Evolutionary conservation across 2,797 vertebrate species (phyloP), one percentile per base, ranked within the genome.

Genomic region (Sebastes cheni): DNA sequence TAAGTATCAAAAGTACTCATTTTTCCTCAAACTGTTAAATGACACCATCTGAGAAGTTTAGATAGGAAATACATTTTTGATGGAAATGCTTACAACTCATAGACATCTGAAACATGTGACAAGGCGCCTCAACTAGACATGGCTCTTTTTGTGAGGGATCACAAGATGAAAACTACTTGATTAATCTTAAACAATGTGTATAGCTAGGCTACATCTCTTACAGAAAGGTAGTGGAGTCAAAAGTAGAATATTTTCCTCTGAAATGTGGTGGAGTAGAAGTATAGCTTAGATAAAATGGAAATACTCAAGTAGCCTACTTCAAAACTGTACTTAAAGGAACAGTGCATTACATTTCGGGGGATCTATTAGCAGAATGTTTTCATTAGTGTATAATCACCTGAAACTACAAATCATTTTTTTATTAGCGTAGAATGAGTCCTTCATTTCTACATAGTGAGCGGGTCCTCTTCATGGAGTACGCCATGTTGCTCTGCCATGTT

Each of bases 341-440:
- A 42, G 14, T 42, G 39, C 3, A 2, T 18, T 7, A 42, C 6
- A 42, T 42, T 42, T 18, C 0, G 0, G 39, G 1, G 0, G 39
- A 18, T 42, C 39, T 42, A 42, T 7, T 42, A 18, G 39, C 39
- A 7, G 14, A 42, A 18, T 16, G 14, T 42, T 42, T 42, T 42
- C 39, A 18, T 42, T 42, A 42, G 2, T 42, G 39, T 42, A 16
- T 0, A 42, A 42, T 42, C 39, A 2, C 39, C 39, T 42, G 39
- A 18, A 42, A 42, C 39, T 42, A 39, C 0, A 0, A 39, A 39
- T 39, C 0, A 0, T 14, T 14, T 42, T 39, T 42, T 42, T 42
- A 14, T 42, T 42, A 42, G 39, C 1, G 0, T 42, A 42, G 39
- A 42, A 42, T 42, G 39, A 42, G 39, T 2, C 13, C 39, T 42